A percentile compares a stretch with the other conserved stretches of the same genome.
These are phyloP conservation scores for Ochotona princeps DNA, from an alignment of 2,113 vertebrate genomes.

Conservation along the genomic window DNA sequence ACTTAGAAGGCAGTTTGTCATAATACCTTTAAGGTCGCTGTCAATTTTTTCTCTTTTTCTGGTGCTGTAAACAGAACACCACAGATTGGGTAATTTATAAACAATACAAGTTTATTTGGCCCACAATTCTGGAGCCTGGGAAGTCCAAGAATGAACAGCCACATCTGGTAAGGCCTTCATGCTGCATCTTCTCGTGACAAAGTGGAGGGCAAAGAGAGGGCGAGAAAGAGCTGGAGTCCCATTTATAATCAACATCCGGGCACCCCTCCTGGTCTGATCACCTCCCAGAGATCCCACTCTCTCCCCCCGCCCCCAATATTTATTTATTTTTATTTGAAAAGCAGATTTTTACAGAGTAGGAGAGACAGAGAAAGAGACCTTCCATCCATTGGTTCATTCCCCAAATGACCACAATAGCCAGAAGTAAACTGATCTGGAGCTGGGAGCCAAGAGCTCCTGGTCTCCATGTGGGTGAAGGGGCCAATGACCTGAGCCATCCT, in stretches of 20 bases:
- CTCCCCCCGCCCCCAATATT: not conserved
- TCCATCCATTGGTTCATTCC: no score
- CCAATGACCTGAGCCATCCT: no score
- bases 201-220: not conserved
- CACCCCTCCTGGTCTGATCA: not conserved
- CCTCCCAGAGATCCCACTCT: not conserved
- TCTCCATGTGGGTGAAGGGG: no score
- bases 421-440: not conserved
- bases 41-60: not conserved
- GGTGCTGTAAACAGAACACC: not conserved
- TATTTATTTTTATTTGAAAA: no score
- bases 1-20: constrained; percentile 7
- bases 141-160: not conserved
- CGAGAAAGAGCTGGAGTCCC: not conserved
- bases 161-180: not conserved
- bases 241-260: no score
- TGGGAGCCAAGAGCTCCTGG: not conserved
- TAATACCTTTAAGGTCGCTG: not conserved
- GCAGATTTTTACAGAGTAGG: no score
- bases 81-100: not conserved
- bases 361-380: no score
- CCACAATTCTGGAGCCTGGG: not conserved
- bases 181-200: not conserved
- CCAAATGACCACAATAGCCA: no score
- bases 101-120: not conserved